A percentile compares a stretch with the other conserved stretches of the same genome.
Evolutionary conservation across 2,797 vertebrate species (phyloP).

Genomic region (Tarsius wallacei): DNA sequence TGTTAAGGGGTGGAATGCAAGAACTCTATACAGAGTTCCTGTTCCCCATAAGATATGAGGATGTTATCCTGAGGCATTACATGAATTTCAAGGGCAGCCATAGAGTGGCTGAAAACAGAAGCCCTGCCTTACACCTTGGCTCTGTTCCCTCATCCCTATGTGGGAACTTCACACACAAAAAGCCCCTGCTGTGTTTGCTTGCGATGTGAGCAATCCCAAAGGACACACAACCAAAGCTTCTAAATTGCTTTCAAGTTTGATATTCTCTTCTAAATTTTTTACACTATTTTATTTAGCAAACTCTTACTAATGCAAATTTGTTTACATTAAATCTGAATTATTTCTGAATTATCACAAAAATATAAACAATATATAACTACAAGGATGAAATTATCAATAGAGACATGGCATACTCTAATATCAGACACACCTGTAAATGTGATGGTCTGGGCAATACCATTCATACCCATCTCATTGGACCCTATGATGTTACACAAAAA

Average conservation of each 20-base stretch:
- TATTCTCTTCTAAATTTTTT: not conserved
- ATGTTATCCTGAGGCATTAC: not conserved
- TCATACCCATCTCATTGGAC: not conserved
- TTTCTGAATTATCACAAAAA: slow-evolving; percentile 42
- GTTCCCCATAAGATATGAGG: not conserved
- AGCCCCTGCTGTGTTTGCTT: not conserved
- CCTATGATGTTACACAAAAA: not conserved
- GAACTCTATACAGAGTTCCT: not conserved
- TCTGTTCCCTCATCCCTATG: not conserved
- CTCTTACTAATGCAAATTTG: not conserved
- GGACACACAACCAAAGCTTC: not conserved
- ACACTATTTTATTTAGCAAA: not conserved
- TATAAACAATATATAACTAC: not conserved
- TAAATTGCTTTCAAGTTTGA: not conserved
- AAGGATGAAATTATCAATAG: not conserved
- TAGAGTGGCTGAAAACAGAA: not conserved
- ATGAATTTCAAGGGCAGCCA: not conserved
- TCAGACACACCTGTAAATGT: not conserved
- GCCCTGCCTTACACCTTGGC: not conserved
- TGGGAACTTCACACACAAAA: not conserved
- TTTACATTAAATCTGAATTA: slow-evolving; percentile 44
- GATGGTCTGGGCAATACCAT: not conserved
- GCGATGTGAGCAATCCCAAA: not conserved
- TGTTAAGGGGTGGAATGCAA: not conserved
- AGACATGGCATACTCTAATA: not conserved